Evolutionary conservation across 2,797 vertebrate genomes (phyloP).

Genomic region (Urosaurus nigricauda): DNA sequence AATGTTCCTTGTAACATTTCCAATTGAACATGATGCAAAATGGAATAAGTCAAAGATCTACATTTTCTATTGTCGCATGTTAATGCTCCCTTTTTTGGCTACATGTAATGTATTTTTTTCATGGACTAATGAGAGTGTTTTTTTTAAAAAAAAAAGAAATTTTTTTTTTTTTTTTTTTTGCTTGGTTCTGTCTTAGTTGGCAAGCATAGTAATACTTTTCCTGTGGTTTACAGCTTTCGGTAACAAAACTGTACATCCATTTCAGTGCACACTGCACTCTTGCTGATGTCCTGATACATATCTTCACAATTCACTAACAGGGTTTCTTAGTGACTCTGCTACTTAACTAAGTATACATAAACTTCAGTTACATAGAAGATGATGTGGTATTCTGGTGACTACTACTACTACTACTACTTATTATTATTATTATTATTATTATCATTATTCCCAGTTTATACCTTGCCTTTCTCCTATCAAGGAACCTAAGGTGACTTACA

Average conservation of each 20-base stretch:
- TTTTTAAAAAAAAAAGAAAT: not conserved
- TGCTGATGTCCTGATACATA: too few relatives aligned
- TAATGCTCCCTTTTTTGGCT: not conserved
- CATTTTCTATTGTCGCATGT: not conserved
- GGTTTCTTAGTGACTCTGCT: too few relatives aligned
- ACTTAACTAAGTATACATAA: too few relatives aligned
- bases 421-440: too few relatives aligned
- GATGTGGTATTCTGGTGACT: too few relatives aligned
- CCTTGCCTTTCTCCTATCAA: too few relatives aligned
- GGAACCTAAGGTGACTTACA: too few relatives aligned
- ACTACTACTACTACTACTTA: too few relatives aligned
- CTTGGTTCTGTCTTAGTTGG: slow-evolving; percentile 11
- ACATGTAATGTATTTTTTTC: not conserved
- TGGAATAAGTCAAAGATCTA: not conserved
- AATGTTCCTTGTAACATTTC: not conserved
- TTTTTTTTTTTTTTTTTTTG: not conserved
- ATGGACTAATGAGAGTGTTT: not conserved
- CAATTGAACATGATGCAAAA: not conserved
- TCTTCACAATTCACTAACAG: too few relatives aligned
- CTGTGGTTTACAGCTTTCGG: not conserved
- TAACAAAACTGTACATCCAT: not conserved
- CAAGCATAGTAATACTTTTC: not conserved
- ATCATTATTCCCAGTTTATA: too few relatives aligned
- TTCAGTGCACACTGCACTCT: too few relatives aligned
- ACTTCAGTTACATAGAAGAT: too few relatives aligned